Base-by-base conservation (phyloP, 2,113 vertebrate genomes). In the Tachysurus vachellii region DNA sequence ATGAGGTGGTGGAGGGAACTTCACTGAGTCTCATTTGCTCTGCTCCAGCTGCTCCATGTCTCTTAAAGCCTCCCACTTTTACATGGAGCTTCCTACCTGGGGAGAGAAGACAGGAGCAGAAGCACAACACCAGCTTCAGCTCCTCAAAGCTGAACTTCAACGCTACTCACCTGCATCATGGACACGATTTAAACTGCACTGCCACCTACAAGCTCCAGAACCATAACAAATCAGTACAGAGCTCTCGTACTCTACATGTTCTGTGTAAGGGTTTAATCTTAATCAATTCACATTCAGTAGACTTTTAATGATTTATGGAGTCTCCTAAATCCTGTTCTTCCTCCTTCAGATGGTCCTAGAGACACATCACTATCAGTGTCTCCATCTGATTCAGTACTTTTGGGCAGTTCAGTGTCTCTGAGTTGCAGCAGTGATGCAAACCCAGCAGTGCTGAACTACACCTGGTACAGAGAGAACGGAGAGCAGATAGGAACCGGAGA, bases 391-490 rank as follows among this genome's bases (percentile, higher is more conserved):
- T 66, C 90, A 6, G 76, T 93, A 31, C 16, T 9, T 79, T 17
- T 53, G 73, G 91, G 94, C 85, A 91, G 75, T 82, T 84, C 91
- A 31, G 91, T 94, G 26, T 93, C 91, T 88, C 91, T 95, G 83
- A 92, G 83, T 70, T 95, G 94, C 89, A 73, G 76, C 13, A 91
- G 68, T 79, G 14, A 50, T 50, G 47, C 47, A 50, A 50, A 50
- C 47, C 47, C 47, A 50, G 47, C 47, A 50, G 47, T 50, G 47
- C 47, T 50, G 2, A 93, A 92, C 90, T 80, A 93, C 91, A 94
- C 89, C 90, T 95, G 94, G 94, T 93, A 93, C 86, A 88, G 87
- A 91, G 89, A 85, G 44, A 82, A 82, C 17, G 91, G 90, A 42
- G 23, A 85, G 59, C 56, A 85, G 42, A 86, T 93, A n/a, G 89